Evolutionary conservation across 2,888 invertebrate species (phyloP).

Genomic region (Cryptocephalus moraei): DNA sequence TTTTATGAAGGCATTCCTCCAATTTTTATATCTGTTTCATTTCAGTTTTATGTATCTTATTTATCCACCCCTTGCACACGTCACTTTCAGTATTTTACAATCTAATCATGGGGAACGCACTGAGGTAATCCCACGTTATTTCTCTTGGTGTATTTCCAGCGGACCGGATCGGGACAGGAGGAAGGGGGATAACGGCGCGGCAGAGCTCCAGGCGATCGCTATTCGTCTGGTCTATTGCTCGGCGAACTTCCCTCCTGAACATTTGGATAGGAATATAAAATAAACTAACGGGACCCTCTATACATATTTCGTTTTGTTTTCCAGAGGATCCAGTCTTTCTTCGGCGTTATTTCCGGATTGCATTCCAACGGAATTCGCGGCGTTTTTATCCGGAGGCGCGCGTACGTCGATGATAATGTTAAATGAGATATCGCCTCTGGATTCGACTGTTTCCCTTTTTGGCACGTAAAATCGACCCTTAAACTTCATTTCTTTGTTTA

Average conservation of each 20-base stretch:
- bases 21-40: constrained; percentile 42
- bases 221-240: constrained; percentile 17
- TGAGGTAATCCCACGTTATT: constrained; percentile 42
- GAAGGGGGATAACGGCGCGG: constrained; percentile 1
- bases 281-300: constrained; percentile 35
- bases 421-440: too few species aligned
- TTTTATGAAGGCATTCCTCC: constrained; percentile 37
- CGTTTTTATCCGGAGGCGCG: constrained; percentile 13
- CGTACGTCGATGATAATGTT: too few species aligned
- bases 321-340: constrained; percentile 32
- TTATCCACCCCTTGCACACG: constrained; percentile 42
- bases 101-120: constrained; percentile 45
- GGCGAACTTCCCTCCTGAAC: constrained; percentile 32
- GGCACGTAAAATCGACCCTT: too few species aligned
- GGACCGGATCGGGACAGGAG: constrained; percentile 11
- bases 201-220: background rate
- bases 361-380: constrained; percentile 20
- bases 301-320: constrained; percentile 36
- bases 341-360: constrained; percentile 31
- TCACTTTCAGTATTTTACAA: constrained; percentile 45
- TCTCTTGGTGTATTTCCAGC: constrained; percentile 38
- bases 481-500: too few species aligned
- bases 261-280: constrained; percentile 40
- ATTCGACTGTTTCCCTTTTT: too few species aligned
- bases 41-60: constrained; percentile 42